Percentiles rank a stretch among this genome's conserved stretches.
Conservation (phyloP, 2,113 vertebrate species). For the Anhinga rufa region DNA sequence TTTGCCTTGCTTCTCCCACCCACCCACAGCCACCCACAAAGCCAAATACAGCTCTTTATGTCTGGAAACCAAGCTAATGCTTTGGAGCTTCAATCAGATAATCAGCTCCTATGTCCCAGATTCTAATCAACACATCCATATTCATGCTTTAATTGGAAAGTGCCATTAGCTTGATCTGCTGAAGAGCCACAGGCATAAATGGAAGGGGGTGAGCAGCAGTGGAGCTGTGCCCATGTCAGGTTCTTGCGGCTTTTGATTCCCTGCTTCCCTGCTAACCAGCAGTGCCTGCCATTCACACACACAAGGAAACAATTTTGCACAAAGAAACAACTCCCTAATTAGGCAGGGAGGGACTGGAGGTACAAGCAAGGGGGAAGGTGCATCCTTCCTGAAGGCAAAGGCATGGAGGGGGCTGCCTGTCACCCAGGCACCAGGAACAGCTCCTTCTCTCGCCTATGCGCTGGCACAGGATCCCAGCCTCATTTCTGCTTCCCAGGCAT, state of each 20-base stretch:
- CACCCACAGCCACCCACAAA: conserved; percentile 30
- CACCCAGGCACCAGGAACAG: neutral
- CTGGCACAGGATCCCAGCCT: neutral
- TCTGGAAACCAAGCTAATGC: conserved; percentile 44
- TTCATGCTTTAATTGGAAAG: conserved; percentile 47
- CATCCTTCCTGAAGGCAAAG: neutral
- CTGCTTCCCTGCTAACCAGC: neutral
- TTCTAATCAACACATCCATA: conserved; percentile 62
- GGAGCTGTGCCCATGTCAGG: neutral
- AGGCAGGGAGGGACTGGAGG: neutral
- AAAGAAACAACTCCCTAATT: neutral
- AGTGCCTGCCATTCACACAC: neutral
- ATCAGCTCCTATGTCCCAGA: conserved; percentile 52
- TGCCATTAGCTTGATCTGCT: neutral
- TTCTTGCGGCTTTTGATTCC: neutral
- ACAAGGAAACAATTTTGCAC: neutral
- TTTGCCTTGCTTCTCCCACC: conserved; percentile 49
- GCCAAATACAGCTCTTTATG: conserved; percentile 42
- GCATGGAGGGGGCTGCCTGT: neutral
- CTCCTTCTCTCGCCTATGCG: neutral
- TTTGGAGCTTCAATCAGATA: conserved; percentile 50
- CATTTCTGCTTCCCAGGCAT: neutral
- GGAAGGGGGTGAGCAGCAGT: neutral
- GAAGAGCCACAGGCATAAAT: neutral
- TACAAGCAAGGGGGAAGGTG: neutral